Base-by-base conservation (phyloP, 2,888 invertebrate genomes). In the Baccha elongata region DNA sequence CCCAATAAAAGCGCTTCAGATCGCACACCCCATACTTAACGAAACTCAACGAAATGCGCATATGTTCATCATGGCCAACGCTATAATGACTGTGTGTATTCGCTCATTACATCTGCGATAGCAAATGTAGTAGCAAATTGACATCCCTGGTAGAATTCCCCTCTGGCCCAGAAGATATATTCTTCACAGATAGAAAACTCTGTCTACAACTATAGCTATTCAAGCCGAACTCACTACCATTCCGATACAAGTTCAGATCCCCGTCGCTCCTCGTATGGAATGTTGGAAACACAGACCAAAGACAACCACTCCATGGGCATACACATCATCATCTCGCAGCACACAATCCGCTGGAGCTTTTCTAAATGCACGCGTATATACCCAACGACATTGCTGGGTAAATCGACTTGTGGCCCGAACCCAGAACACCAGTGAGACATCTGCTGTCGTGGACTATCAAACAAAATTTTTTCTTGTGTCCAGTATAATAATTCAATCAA, bases 361-460 rank as follows among this genome's bases (percentile, higher is more conserved):
- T 26, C 52, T 50, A 78, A 78, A 78, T 83, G 83, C 78, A 83
- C 37, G 76, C 55, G 40, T 13, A 6, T 17, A n/a, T n/a, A 19
- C 32, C 23, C 40, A 4, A 10, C 26, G 15, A 2, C 8, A 10
- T 40, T 2, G 78, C 68, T 76, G 78, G n/a, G 42, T 46, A 40
- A 62, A 73, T 73, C 78, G 68, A 78, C 68, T 72, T 53, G 58
- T 68, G 72, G 64, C 68, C 72, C 83, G 55, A 72, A 37, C 68
- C 68, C 29, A 71, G 71, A 65, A 65, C 71, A 72, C 60, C 75
- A 83, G 83, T 83, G 62, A 83, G 78, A 73, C 72, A 58, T n/a
- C 72, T 83, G 83, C 78, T 78, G 83, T 78, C 83, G 83, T 83
- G 83, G 83, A 78, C 68, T 72, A 78, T 73, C 40, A 46, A 58